Percentiles rank a stretch among this genome's conserved stretches.
Conservation (phyloP, 92 coral and sea anemone species). For the Epizoanthus stellaris region DNA sequence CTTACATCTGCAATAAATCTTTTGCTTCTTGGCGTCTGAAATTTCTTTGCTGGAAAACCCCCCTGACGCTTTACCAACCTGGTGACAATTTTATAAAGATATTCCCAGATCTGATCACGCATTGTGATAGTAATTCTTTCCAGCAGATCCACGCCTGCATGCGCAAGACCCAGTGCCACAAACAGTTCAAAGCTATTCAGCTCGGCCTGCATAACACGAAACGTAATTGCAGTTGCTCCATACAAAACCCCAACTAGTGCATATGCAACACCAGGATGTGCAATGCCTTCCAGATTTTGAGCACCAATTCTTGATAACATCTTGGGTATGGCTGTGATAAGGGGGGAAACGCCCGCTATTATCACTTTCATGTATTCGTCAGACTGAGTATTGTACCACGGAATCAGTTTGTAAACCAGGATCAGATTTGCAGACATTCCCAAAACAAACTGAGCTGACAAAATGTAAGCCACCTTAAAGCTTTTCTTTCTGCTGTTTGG, state of each 20-base stretch:
- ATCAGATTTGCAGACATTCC: conserved; percentile 58
- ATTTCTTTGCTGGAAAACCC: conserved; percentile 37
- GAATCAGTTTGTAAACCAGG: conserved; percentile 53
- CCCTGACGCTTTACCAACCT: conserved; percentile 32
- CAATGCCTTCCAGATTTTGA: conserved; percentile 51
- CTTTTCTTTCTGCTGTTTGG: conserved; percentile 9
- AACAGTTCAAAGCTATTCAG: conserved; percentile 55
- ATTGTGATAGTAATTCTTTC: conserved; percentile 67
- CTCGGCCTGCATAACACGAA: conserved; percentile 79
- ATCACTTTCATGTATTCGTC: conserved; percentile 42
- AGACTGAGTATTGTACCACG: conserved; percentile 49
- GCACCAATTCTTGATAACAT: conserved; percentile 53
- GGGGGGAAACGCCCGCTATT: conserved; percentile 51
- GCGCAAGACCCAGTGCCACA: conserved; percentile 66
- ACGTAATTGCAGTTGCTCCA: conserved; percentile 52
- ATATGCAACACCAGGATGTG: conserved; percentile 60
- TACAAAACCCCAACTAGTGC: conserved; percentile 51
- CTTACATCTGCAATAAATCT: conserved; percentile 82
- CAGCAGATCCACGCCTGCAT: conserved; percentile 62
- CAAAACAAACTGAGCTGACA: conserved; percentile 60
- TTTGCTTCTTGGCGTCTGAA: conserved; percentile 72
- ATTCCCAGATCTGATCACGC: conserved; percentile 76
- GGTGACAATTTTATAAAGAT: conserved; percentile 25
- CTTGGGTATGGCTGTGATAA: conserved; percentile 60
- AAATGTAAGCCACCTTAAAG: conserved; percentile 21